These are phyloP conservation scores for Orthosia gracilis DNA, from an alignment of 2,888 invertebrate genomes.

Conservation along the genomic window DNA sequence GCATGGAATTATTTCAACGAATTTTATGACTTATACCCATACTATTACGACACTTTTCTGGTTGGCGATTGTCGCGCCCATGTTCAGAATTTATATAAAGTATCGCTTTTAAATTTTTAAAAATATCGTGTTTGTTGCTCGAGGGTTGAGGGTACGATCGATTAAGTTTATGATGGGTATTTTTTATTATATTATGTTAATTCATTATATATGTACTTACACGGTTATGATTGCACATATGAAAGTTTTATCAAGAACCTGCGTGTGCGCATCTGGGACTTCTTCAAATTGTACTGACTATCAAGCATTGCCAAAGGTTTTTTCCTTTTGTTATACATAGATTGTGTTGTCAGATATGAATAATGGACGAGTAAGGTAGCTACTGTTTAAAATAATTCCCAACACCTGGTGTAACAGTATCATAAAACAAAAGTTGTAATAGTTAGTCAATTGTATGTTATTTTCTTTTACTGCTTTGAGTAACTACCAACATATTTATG, in stretches of 20 bases:
- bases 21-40: conserved; percentile 84
- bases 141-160: conserved; percentile 83
- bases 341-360: neutral
- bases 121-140: conserved; percentile 83
- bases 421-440: neutral
- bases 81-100: conserved; percentile 84
- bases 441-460: neutral
- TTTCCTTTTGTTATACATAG: no score
- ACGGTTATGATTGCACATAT: conserved; percentile 71
- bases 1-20: conserved; percentile 75
- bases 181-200: conserved; percentile 88
- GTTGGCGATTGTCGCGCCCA: conserved; percentile 79
- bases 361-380: neutral
- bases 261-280: conserved; percentile 31
- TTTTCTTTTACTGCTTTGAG: conserved; percentile 1
- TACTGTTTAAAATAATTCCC: conserved; percentile 10
- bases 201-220: conserved; percentile 83
- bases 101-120: conserved; percentile 77
- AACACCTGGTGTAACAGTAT: neutral
- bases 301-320: conserved; percentile 1
- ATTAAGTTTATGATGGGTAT: conserved; percentile 86
- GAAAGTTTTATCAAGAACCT: conserved; percentile 44
- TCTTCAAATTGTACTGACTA: conserved; percentile 27
- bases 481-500: neutral
- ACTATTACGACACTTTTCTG: conserved; percentile 83